Conservation (phyloP, 1,140 invertebrate genomes). For the Andrena cerasifolii region DNA sequence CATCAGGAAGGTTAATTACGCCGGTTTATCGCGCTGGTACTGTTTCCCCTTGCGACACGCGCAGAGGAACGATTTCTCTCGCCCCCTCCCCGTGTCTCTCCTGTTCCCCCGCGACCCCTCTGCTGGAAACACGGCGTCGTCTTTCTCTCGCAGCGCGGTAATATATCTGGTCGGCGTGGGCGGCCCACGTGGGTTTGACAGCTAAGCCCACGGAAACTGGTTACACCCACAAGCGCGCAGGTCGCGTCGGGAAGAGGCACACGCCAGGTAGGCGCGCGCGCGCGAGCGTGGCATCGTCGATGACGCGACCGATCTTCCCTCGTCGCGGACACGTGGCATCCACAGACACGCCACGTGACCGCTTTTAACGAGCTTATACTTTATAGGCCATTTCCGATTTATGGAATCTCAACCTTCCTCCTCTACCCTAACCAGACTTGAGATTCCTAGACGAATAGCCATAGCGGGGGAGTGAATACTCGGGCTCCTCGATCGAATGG, state of each 20-base stretch:
- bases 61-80: conserved; percentile 39
- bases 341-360: neutral
- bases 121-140: conserved; percentile 46
- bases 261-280: conserved; percentile 58
- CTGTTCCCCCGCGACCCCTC: conserved; percentile 12
- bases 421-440: no score
- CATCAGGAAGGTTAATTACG: conserved; percentile 24
- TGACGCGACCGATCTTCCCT: conserved; percentile 13
- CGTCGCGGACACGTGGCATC: conserved; percentile 21
- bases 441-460: no score
- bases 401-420: no score
- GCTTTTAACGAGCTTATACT: conserved; percentile 16
- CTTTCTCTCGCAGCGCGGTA: conserved; percentile 61
- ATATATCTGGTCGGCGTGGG: conserved; percentile 74
- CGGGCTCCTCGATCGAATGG: no score
- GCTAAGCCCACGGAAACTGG: conserved; percentile 79
- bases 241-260: conserved; percentile 58
- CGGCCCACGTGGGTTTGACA: conserved; percentile 82
- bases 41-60: conserved; percentile 44
- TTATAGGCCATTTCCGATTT: conserved; percentile 3
- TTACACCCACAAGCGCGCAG: conserved; percentile 76
- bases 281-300: conserved; percentile 6
- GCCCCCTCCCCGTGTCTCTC: neutral
- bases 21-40: conserved; percentile 1
- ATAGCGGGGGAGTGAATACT: no score